A percentile compares a stretch with the other conserved stretches of the same genome.
Conservation (phyloP, 2,888 invertebrate species). For the Notodromas monacha region DNA sequence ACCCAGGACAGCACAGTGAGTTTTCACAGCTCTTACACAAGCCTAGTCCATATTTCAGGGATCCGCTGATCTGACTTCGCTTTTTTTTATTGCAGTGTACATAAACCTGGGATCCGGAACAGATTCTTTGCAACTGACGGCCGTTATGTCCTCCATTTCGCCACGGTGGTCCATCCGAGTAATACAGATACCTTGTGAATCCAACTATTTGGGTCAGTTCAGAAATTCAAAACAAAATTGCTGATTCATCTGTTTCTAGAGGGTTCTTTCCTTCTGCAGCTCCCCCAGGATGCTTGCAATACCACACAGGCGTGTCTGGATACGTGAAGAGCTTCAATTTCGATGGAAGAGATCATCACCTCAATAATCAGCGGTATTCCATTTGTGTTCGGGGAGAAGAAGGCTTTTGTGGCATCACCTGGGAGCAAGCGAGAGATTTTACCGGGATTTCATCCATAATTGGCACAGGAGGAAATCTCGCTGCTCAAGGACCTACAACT, state of each 20-base stretch:
- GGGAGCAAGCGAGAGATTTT: conserved; percentile 1
- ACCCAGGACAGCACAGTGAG: conserved; percentile 45
- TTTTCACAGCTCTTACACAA: not conserved
- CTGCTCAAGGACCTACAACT: no score
- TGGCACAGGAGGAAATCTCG: no score
- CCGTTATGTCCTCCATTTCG: conserved; percentile 35
- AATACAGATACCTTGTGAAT: conserved; percentile 42
- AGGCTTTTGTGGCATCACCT: conserved; percentile 10
- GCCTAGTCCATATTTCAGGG: not conserved
- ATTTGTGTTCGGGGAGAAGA: conserved; percentile 12
- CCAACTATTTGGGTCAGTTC: conserved; percentile 13
- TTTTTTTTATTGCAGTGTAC: conserved; percentile 31
- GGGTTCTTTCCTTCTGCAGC: conserved; percentile 18
- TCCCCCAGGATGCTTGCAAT: conserved; percentile 42
- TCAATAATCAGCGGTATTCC: conserved; percentile 11
- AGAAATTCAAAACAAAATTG: no score
- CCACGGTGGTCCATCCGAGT: conserved; percentile 47
- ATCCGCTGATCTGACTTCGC: not conserved
- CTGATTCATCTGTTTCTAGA: no score
- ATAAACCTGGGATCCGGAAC: conserved; percentile 40
- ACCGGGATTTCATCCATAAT: no score
- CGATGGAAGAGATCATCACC: conserved; percentile 20
- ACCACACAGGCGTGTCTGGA: conserved; percentile 43
- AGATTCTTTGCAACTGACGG: conserved; percentile 34
- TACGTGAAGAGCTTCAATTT: conserved; percentile 52